Evolutionary conservation across 2,888 invertebrate species (phyloP), one percentile per base, ranked within the genome.

Genomic region (Bombylius major): DNA sequence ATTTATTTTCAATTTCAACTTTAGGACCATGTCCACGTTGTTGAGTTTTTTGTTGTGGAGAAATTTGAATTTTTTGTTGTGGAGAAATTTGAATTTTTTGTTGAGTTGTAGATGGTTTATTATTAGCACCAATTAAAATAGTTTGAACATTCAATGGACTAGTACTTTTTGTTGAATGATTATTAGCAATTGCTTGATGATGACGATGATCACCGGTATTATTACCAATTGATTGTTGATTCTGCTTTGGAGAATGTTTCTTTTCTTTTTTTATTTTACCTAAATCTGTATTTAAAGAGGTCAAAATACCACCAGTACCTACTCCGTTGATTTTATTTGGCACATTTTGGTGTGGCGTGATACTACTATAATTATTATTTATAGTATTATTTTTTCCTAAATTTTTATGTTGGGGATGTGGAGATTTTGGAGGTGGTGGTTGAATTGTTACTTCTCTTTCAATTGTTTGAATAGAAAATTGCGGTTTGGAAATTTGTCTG

Each of bases 401-500:
- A 44, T 50, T 42, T 23, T 54, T 50, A 31, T 34, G 50, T 45
- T 54, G 54, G n/a, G 33, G 13, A 13, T 39, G 39, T 31, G 54
- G 54, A n/a, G 54, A 50, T 1, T n/a, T 34, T 44, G 54, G 54
- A 5, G 39, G 39, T 51, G 14, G 47, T 51, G 14, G 47, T 33
- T 32, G 32, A 12, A 44, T 5, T 5, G 3, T n/a, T 48, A 23
- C 13, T 36, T 32, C 58, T 50, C 58, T 56, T 53, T 60, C 60
- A n/a, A 55, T 50, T 9, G 57, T 50, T 45, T 60, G 60, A 47
- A 61, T 55, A 11, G 55, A 53, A 47, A 62, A 62, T 53, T 59
- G 60, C 44, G 60, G 53, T 33, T 62, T 60, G 5, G 46, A 32
- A 31, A 60, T 68, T 59, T 74, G 74, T 31, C 74, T 67, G 47